Conservation (phyloP, 2,113 vertebrate species). For the Proterorhinus semilunaris region DNA sequence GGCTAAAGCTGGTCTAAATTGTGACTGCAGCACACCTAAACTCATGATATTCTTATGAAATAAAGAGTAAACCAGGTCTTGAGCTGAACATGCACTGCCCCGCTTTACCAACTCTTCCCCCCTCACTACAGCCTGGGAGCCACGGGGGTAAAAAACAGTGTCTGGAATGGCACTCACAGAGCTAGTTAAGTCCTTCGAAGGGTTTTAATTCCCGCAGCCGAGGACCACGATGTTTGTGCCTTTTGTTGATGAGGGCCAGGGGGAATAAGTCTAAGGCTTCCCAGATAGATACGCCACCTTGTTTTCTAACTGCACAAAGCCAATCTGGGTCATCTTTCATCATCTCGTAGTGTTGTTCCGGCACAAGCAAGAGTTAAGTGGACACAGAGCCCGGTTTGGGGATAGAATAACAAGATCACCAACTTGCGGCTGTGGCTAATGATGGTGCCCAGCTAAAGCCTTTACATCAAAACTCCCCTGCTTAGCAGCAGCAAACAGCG, state of each 20-base stretch:
- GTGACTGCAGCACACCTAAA: no score
- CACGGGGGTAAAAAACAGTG: slow-evolving; percentile 21
- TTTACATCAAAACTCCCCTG: slow-evolving; percentile 22
- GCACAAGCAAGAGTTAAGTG: slow-evolving; percentile 52
- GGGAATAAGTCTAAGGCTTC: slow-evolving; percentile 55
- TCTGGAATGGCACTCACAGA: slow-evolving; percentile 36
- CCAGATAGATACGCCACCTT: slow-evolving; percentile 49
- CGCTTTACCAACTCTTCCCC: no score
- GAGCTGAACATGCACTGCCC: no score
- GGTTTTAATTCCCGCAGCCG: slow-evolving; percentile 49
- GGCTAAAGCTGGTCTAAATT: no score
- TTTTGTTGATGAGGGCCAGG: slow-evolving; percentile 54
- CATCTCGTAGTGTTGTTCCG: slow-evolving; percentile 49
- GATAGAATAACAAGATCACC: slow-evolving; percentile 19
- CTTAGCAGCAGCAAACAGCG: slow-evolving; percentile 10
- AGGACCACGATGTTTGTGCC: slow-evolving; percentile 48
- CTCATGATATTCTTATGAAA: no score
- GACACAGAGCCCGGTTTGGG: slow-evolving; percentile 39
- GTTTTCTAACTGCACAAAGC: slow-evolving; percentile 56
- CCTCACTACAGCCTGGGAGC: no score
- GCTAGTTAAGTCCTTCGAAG: slow-evolving; percentile 31
- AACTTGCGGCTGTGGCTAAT: slow-evolving; percentile 39
- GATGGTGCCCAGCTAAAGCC: slow-evolving; percentile 4
- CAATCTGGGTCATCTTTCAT: slow-evolving; percentile 74
- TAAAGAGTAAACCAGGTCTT: no score